Evolutionary conservation across 1,140 invertebrate genomes (phyloP).

Genomic region (Notospermus geniculatus): DNA sequence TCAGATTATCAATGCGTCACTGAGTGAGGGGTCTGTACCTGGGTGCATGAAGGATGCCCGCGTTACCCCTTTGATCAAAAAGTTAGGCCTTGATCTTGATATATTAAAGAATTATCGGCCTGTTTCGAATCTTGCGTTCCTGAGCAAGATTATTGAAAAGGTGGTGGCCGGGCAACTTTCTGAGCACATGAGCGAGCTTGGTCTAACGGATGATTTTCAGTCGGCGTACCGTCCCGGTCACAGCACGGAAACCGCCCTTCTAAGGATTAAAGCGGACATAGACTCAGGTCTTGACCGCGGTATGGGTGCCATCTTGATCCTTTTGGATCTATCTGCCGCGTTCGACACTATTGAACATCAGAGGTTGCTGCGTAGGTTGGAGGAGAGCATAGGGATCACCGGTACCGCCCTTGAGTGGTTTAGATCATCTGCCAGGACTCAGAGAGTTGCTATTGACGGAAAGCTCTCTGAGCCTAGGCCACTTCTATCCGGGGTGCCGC

Average conservation of each 20-base stretch:
- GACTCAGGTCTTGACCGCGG: neutral
- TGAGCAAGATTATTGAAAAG: neutral
- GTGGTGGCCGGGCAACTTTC: neutral
- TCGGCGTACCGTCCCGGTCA: neutral
- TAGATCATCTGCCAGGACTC: no score
- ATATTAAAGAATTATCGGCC: neutral
- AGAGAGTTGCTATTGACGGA: no score
- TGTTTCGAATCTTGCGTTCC: neutral
- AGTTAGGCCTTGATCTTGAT: neutral
- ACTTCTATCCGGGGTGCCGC: no score
- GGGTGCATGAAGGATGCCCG: neutral
- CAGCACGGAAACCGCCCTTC: neutral
- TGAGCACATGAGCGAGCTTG: neutral
- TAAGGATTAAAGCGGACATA: neutral
- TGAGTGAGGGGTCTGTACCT: neutral
- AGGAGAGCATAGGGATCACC: no score
- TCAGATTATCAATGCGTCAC: neutral
- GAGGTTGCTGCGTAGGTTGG: no score
- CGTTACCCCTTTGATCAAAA: neutral
- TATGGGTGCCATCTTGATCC: no score
- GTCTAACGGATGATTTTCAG: neutral
- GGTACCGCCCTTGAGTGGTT: no score
- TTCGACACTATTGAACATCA: no score
- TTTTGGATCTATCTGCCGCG: no score
- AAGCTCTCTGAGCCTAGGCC: no score